phyloP scores from a whole-genome alignment of 2,797 vertebrate genomes.

The Acanthurus tractus region DNA sequence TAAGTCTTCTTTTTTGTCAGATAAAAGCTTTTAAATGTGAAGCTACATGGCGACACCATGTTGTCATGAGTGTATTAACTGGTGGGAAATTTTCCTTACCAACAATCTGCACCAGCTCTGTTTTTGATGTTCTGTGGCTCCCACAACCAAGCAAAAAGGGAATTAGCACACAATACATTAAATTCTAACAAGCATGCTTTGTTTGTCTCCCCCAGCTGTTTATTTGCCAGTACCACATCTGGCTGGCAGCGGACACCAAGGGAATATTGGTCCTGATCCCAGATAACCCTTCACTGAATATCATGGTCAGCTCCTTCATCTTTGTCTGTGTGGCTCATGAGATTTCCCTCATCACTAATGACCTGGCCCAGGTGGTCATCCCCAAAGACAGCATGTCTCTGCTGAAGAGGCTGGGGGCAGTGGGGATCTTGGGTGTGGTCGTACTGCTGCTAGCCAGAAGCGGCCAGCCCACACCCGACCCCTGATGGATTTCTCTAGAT shows the following conservation, averaged over 20 bases:
- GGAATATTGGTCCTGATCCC: slow-evolving; percentile 97
- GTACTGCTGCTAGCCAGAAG: slow-evolving; percentile 87
- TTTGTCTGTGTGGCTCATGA: slow-evolving; percentile 99
- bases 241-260: slow-evolving; percentile 98
- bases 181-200: not conserved
- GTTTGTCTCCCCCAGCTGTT: slow-evolving; percentile 89
- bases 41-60: too few species aligned
- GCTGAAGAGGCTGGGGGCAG: slow-evolving; percentile 89
- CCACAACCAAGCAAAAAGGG: not conserved
- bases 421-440: slow-evolving; percentile 85
- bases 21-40: too few species aligned
- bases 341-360: slow-evolving; percentile 97
- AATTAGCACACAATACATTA: not conserved
- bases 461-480: slow-evolving; percentile 77
- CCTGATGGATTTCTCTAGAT: slow-evolving; percentile 44
- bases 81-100: too few species aligned
- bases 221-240: slow-evolving; percentile 99
- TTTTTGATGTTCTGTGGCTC: not conserved
- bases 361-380: slow-evolving; percentile 94
- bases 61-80: too few species aligned
- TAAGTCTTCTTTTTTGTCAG: too few species aligned
- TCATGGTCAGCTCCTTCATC: slow-evolving; percentile 97
- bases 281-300: slow-evolving; percentile 93
- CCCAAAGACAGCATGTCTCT: slow-evolving; percentile 93
- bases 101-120: not conserved